These are phyloP conservation scores for Ellobius talpinus DNA, from an alignment of 2,113 vertebrate genomes.

Conservation along the genomic window DNA sequence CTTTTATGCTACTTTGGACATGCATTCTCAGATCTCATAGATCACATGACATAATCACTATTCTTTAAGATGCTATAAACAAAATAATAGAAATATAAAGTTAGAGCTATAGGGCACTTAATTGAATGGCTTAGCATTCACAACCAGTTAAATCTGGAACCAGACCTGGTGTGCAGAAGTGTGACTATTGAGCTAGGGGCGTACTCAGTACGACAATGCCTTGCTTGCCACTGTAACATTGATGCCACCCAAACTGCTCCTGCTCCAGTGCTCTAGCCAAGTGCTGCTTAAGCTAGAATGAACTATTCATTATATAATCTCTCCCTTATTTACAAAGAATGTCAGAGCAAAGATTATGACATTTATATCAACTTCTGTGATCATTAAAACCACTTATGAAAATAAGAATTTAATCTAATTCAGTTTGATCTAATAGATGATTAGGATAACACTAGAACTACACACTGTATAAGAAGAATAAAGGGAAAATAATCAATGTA, in stretches of 20 bases:
- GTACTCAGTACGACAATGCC: neutral
- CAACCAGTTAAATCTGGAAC: neutral
- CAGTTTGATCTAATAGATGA: neutral
- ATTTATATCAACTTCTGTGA: slow-evolving; percentile 4
- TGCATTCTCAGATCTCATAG: neutral
- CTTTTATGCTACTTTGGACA: neutral
- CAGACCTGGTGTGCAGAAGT: neutral
- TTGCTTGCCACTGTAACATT: neutral
- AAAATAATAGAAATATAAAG: neutral
- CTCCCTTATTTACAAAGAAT: slow-evolving; percentile 7
- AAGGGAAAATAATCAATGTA: neutral
- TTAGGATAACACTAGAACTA: neutral
- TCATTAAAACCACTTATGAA: neutral
- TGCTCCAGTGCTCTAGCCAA: neutral
- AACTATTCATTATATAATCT: neutral
- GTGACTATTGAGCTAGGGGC: neutral
- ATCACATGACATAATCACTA: neutral
- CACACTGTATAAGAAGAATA: neutral
- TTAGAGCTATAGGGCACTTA: neutral
- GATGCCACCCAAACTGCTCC: neutral
- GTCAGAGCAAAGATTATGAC: neutral
- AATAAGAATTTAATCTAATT: slow-evolving; percentile 10
- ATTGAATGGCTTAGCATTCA: neutral
- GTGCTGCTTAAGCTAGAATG: neutral
- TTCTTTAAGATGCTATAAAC: slow-evolving; percentile 33